phyloP scores from a whole-genome alignment of 2,888 invertebrate genomes.

The Eucriotettix oculatus region DNA sequence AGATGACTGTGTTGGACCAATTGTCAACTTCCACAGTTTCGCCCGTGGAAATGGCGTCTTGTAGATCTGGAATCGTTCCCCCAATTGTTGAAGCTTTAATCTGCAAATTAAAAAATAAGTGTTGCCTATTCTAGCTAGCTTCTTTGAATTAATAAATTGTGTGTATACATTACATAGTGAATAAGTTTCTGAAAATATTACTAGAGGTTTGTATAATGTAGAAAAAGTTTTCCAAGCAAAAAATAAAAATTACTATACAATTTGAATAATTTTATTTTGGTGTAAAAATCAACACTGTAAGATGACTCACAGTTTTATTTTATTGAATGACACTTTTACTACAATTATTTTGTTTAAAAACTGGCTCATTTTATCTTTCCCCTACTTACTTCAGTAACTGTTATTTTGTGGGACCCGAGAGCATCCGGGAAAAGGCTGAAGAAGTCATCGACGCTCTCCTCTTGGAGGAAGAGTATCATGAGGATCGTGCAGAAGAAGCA shows the following conservation, averaged over 20 bases:
- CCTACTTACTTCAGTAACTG: slow-evolving; percentile 16
- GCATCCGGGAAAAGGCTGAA: slow-evolving; percentile 15
- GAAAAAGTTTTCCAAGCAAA: no score
- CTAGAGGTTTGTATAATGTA: no score
- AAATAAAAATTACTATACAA: no score
- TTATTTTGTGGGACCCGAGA: slow-evolving; percentile 18
- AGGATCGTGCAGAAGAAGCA: slow-evolving; percentile 50
- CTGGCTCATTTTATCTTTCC: slow-evolving; percentile 17
- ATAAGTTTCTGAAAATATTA: no score
- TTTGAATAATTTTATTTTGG: no score
- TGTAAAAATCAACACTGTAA: no score
- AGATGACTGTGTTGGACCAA: slow-evolving; percentile 31
- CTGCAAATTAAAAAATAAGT: slow-evolving; percentile 21
- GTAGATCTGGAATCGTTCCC: slow-evolving; percentile 23
- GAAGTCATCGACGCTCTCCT: slow-evolving; percentile 17
- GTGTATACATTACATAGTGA: no score
- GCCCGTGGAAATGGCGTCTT: slow-evolving; percentile 26
- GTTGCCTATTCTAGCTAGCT: no score
- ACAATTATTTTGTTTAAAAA: not conserved
- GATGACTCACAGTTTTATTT: no score
- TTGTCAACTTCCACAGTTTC: slow-evolving; percentile 22
- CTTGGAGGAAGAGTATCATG: slow-evolving; percentile 31
- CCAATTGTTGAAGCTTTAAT: slow-evolving; percentile 27
- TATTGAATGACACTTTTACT: no score
- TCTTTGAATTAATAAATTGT: no score